These are phyloP conservation scores for Caenorhabditis sp. DNA, from an alignment of 2,888 invertebrate genomes.

Conservation along the genomic window DNA sequence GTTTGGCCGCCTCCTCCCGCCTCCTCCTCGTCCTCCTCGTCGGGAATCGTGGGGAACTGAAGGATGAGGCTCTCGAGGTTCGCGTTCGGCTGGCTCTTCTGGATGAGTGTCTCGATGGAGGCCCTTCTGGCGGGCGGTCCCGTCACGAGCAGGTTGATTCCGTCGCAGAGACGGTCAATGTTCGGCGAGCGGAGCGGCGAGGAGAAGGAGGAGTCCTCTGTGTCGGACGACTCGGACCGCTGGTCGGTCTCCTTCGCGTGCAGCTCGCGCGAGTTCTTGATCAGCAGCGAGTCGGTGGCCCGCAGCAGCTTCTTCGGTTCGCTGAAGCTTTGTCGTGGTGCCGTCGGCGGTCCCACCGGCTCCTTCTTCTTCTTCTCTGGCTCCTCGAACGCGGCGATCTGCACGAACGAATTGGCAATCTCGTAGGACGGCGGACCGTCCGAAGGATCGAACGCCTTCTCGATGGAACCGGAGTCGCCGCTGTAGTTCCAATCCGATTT, in stretches of 20 bases:
- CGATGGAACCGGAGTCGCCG: constrained; percentile 37
- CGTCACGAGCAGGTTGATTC: constrained; percentile 39
- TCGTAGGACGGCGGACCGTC: constrained; percentile 78
- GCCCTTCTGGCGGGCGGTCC: constrained; percentile 50
- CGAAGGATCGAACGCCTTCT: constrained; percentile 77
- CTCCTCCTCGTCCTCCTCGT: constrained; percentile 22
- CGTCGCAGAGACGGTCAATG: constrained; percentile 32
- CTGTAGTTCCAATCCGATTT: constrained; percentile 77
- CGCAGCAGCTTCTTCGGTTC: constrained; percentile 67
- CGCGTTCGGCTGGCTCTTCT: constrained; percentile 51
- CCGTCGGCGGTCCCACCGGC: constrained; percentile 14
- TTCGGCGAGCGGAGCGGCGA: constrained; percentile 60
- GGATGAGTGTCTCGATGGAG: constrained; percentile 63
- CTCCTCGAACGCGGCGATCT: constrained; percentile 31
- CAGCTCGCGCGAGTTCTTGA: constrained; percentile 57
- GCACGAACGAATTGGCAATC: constrained; percentile 63
- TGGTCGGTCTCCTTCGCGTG: constrained; percentile 43
- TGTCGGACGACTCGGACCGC: constrained; percentile 65
- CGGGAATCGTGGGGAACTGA: constrained; percentile 47
- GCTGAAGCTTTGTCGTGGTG: not conserved
- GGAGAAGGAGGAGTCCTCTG: constrained; percentile 66
- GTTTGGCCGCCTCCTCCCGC: not conserved
- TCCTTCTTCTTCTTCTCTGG: constrained; percentile 36
- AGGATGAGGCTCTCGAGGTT: constrained; percentile 52
- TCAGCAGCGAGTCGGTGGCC: constrained; percentile 67